Evolutionary conservation across 2,113 vertebrate genomes (phyloP), one percentile per base, ranked within the genome.

Genomic region (Erpornis zantholeuca): DNA sequence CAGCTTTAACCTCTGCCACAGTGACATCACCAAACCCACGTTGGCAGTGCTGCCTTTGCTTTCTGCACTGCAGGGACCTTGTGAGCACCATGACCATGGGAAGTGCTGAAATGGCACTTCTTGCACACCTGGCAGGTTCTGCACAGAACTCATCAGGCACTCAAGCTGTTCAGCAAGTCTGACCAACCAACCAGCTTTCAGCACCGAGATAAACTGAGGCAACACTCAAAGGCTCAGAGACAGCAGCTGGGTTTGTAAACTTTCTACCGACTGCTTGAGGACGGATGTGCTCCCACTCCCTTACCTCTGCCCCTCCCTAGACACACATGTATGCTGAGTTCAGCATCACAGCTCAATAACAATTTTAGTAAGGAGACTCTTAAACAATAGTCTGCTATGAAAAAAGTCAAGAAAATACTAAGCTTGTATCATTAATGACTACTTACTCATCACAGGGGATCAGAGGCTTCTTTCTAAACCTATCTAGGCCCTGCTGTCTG

Each of bases 391-490:
- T 22, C 53, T 88, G 77, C 57, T 4, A 77, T 1, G 9, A 65
- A 50, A 70, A 91, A 45, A 31, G 19, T 11, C 14, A 64, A 81
- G 42, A 50, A 76, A 96, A 94, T 53, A 53, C 15, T 59, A 75
- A 79, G 42, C 35, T 82, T 1, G 0, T 54, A 86, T 54, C 33
- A 52, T 68, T 89, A 88, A 86, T 10, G 40, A 56, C 65, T 84
- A 68, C 73, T 89, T 71, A 87, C 59, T 59, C 42, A 57, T 52
- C 70, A 72, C 33, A 82, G 71, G 28, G 78, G 82, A 93, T 88
- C 88, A 88, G 71, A 57, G 64, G 53, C 56, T 90, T 87, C 59
- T 83, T 93, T 63, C 79, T 88, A 93, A 94, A 92, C 59, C 71
- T 63, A 76, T 73, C 79, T 17, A 65, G 90, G 59, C 66, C 88